Evolutionary conservation across 1,140 invertebrate species (phyloP), one percentile per base, ranked within the genome.

Genomic region (Psilanteris sp.): DNA sequence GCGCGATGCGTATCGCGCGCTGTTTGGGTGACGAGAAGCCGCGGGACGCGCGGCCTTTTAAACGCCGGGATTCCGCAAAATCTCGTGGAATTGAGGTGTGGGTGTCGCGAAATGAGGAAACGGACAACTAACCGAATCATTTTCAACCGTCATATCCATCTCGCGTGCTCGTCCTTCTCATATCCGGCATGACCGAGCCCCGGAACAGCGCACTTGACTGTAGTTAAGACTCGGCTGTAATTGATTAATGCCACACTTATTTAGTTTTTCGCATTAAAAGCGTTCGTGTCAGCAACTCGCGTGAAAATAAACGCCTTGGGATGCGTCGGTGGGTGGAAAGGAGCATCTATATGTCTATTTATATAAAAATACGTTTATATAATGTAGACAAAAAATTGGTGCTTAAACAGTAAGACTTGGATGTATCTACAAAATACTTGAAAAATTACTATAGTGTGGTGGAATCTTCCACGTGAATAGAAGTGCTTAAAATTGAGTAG

Each of bases 41-140:
- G n/a, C 37, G 18, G n/a, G 27, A 16, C 26, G 9, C 15, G 59
- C 32, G 39, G 50, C 52, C 55, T 64, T 66, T 79, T 78, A 66
- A 79, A 73, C 54, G 67, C 34, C 76, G 61, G 79, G 78, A 85
- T 87, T 87, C 83, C 83, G 80, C 54, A 85, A 87, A 87, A 86
- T 87, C 84, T 82, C 61, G 74, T 81, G 79, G n/a, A 87, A 87
- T 84, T 83, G 67, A 82, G 73, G 80, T 76, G 85, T 86, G 84
- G 84, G 85, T 86, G 85, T 87, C 79, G 52, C 76, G n/a, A 87
- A 87, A 86, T 87, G 83, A 85, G 85, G 85, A 87, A 87, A 84
- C 73, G 79, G 78, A 80, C 80, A 84, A 85, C 83, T 83, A 85
- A 75, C 81, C 78, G 77, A 81, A 50, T 82, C 79, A 84, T 85